Base-by-base conservation (phyloP, 2,888 invertebrate species). In the Hirtodrosophila histrioides region DNA sequence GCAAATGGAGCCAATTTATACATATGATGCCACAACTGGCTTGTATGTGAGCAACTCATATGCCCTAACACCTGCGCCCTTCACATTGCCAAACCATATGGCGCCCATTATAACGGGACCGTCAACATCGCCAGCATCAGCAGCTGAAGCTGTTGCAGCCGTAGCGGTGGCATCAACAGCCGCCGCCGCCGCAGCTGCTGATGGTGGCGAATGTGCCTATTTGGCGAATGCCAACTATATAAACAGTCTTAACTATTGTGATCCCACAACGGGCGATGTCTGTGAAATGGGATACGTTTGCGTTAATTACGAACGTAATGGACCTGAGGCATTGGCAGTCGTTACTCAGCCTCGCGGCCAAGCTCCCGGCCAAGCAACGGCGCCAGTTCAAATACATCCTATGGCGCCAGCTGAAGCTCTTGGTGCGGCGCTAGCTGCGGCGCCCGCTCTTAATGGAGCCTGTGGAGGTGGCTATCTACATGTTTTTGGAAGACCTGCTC, bases 281-380 rank as follows among this genome's bases (percentile, higher is more conserved):
- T 58, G 48, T 8, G 57, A 63, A 5, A 29, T 76, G 62, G 77
- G 69, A 3, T 3, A 77, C 2, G 62, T 70, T 35, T 70, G 37
- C 44, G 50, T 70, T 7, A 40, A 51, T 4, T 64, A 48, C 37
- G 63, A 75, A 17, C 17, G 6, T 2, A 8, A 36, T 45, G 3
- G 37, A 44, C 3, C 40, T 37, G 36, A 36, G 44, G 23, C 39
- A 40, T 10, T 10, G 35, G 17, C 36, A 36, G 17, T 6, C 6
- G 0, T 27, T 27, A 6, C 27, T 2, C 1, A 27, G 1, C 5
- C 27, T 27, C 27, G 0, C 5, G 27, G 5, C 6, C 27, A 27
- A 6, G 27, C 27, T 6, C 6, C 1, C 2, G 17, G 17, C 17
- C 17, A 17, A 17, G 17, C 17, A 17, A 2, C 17, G 17, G 17